phyloP scores from a whole-genome alignment of 2,888 invertebrate genomes.

The Agrotis ipsilon region DNA sequence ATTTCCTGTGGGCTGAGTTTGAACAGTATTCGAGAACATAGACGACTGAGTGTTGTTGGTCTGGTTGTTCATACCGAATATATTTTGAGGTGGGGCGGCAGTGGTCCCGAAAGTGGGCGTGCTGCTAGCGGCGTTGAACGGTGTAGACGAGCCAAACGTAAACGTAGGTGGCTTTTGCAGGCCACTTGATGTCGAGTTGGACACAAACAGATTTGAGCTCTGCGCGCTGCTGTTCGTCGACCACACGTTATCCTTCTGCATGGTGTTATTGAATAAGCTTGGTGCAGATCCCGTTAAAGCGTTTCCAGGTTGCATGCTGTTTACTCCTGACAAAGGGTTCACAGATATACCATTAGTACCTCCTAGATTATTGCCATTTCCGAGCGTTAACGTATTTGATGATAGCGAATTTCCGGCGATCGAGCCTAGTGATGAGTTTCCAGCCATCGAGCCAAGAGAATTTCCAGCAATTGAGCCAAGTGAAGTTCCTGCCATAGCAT shows the following conservation, averaged over 20 bases:
- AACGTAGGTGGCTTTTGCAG: constrained; percentile 76
- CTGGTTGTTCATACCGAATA: constrained; percentile 77
- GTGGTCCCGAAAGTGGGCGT: constrained; percentile 71
- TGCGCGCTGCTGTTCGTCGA: constrained; percentile 66
- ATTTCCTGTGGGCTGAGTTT: constrained; percentile 67
- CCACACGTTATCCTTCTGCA: constrained; percentile 80
- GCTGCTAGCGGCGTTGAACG: constrained; percentile 68
- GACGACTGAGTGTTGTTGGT: constrained; percentile 68
- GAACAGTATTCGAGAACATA: constrained; percentile 72
- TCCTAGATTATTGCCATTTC: constrained; percentile 52
- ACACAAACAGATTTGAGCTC: constrained; percentile 71
- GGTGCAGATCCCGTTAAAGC: constrained; percentile 48
- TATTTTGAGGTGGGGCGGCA: constrained; percentile 68
- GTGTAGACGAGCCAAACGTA: constrained; percentile 76
- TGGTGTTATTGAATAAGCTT: constrained; percentile 70
- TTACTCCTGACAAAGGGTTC: constrained; percentile 63
- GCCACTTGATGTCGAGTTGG: constrained; percentile 67
- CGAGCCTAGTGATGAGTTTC: constrained; percentile 21
- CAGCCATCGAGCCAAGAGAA: constrained; percentile 15
- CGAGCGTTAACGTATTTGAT: constrained; percentile 45
- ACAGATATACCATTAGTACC: constrained; percentile 62
- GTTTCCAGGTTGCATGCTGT: constrained; percentile 58
- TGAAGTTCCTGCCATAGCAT: constrained; percentile 39
- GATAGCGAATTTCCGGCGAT: constrained; percentile 45
- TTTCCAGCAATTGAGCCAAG: constrained; percentile 12